Percentiles rank a stretch among this genome's conserved stretches.
These are phyloP conservation scores for Parnassius glacialis DNA, from an alignment of 2,888 invertebrate genomes.

Conservation along the genomic window DNA sequence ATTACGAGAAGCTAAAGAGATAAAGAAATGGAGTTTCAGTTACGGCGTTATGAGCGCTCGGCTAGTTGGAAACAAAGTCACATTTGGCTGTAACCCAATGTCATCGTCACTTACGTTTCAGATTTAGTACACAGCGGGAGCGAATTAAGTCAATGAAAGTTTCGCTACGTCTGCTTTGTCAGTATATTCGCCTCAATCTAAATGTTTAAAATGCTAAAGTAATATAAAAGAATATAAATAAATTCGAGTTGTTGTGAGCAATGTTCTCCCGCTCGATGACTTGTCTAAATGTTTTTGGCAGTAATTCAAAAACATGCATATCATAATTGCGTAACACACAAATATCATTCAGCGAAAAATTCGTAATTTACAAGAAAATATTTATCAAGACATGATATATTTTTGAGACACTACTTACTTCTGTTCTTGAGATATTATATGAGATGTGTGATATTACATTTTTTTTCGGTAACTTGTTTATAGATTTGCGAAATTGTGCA, in stretches of 20 bases:
- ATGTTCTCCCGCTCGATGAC: slow-evolving; percentile 44
- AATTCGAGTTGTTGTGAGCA: slow-evolving; percentile 5
- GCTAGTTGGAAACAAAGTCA: slow-evolving; percentile 64
- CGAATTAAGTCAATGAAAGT: slow-evolving; percentile 51
- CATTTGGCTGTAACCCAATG: slow-evolving; percentile 71
- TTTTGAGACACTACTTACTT: slow-evolving; percentile 35
- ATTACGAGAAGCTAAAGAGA: slow-evolving; percentile 37
- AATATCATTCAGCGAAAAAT: slow-evolving; percentile 65
- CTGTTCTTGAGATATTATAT: too few species aligned
- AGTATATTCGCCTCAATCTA: slow-evolving; percentile 28
- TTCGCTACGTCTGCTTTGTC: slow-evolving; percentile 29
- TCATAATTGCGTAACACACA: slow-evolving; percentile 61
- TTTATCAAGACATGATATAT: slow-evolving; percentile 34
- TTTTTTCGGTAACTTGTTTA: too few species aligned
- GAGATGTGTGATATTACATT: too few species aligned
- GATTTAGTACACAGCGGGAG: slow-evolving; percentile 62
- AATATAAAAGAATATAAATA: slow-evolving; percentile 39
- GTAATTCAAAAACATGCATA: slow-evolving; percentile 56
- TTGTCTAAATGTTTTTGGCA: slow-evolving; percentile 55
- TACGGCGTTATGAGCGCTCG: slow-evolving; percentile 54
- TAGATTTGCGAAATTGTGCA: too few species aligned
- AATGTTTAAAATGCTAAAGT: slow-evolving; percentile 41
- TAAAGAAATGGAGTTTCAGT: slow-evolving; percentile 49
- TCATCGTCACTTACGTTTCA: slow-evolving; percentile 68
- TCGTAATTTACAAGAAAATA: slow-evolving; percentile 50